A percentile compares a stretch with the other conserved stretches of the same genome.
phyloP scores from a whole-genome alignment of 2,113 vertebrate species.

The Rattus rattus region DNA sequence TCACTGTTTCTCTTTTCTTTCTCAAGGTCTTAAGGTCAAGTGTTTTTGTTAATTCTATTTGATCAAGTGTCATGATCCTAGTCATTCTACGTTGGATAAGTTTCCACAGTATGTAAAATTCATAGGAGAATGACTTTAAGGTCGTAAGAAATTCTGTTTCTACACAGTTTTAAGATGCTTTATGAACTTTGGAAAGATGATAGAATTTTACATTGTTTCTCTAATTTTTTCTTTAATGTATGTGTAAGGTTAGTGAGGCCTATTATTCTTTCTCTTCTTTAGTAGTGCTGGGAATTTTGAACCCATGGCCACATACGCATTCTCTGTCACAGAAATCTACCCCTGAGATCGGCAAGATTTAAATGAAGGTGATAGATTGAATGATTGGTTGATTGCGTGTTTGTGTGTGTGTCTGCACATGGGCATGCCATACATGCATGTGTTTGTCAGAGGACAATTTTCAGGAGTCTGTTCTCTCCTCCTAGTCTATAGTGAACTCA shows the following conservation, averaged over 20 bases:
- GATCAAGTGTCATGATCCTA: conserved; percentile 43
- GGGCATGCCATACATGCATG: neutral
- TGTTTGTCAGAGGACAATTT: neutral
- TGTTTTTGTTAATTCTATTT: conserved; percentile 51
- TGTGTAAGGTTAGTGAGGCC: neutral
- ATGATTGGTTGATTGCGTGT: neutral
- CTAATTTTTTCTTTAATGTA: neutral
- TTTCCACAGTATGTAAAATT: conserved; percentile 34
- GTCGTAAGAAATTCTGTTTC: neutral
- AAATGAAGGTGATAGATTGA: neutral
- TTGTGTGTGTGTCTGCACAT: neutral
- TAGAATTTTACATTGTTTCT: neutral
- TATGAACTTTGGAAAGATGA: conserved; percentile 40
- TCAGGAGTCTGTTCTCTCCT: neutral
- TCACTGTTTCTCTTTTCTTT: conserved; percentile 5
- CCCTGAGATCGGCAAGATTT: conserved; percentile 20
- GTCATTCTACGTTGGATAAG: conserved; percentile 28
- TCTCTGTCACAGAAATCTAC: neutral
- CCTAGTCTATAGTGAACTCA: no score
- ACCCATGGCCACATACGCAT: neutral
- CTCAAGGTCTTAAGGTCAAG: neutral
- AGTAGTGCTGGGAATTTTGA: neutral
- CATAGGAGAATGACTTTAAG: neutral
- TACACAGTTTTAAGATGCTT: conserved; percentile 21
- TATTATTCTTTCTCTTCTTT: neutral